Percentiles rank a stretch among this genome's conserved stretches.
Evolutionary conservation across 2,797 vertebrate genomes (phyloP).

Genomic region (Eulemur rubriventer): DNA sequence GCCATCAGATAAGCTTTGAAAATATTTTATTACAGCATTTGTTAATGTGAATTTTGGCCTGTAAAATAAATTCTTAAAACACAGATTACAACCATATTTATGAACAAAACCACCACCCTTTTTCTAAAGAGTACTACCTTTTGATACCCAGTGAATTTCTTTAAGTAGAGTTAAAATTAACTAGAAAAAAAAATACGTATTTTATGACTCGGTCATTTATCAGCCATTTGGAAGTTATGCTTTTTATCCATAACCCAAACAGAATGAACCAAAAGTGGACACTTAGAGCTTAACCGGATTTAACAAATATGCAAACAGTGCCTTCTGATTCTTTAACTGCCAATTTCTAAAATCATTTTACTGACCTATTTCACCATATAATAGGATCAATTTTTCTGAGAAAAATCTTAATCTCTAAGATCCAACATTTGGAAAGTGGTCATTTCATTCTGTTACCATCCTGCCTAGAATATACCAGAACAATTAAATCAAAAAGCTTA

Average conservation of each 20-base stretch:
- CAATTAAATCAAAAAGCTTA: neutral
- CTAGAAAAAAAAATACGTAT: neutral
- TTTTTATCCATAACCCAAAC: conserved; percentile 34
- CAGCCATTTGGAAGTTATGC: neutral
- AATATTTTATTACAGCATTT: conserved; percentile 36
- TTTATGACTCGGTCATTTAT: neutral
- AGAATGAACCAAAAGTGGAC: neutral
- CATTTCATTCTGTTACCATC: neutral
- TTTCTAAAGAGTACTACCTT: conserved; percentile 6
- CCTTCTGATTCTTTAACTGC: neutral
- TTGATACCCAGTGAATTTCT: neutral
- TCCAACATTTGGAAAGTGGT: neutral
- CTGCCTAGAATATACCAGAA: neutral
- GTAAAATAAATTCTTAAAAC: conserved; percentile 20
- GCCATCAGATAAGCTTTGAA: conserved; percentile 17
- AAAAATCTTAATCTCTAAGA: neutral
- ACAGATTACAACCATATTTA: neutral
- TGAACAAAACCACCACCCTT: neutral
- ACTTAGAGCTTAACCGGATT: neutral
- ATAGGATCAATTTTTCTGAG: neutral
- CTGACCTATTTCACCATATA: neutral
- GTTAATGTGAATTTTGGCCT: neutral
- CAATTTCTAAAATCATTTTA: neutral
- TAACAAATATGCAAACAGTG: neutral
- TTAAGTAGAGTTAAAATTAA: neutral